Evolutionary conservation across 2,797 vertebrate genomes (phyloP), one percentile per base, ranked within the genome.

Genomic region (Balearica regulorum): DNA sequence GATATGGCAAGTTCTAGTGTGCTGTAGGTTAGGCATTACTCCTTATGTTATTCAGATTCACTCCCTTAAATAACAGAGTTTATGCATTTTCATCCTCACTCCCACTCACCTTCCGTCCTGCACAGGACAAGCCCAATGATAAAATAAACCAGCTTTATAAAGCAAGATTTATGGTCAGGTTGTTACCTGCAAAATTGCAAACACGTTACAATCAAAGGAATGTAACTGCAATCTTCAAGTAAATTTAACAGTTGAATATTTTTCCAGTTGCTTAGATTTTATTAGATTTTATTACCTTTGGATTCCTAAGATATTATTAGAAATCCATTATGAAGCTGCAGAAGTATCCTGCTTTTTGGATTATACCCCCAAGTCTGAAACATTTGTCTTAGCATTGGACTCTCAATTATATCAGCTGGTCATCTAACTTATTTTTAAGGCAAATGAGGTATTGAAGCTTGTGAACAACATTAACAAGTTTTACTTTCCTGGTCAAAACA

Each of bases 221-320:
- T 37, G 28, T 31, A 86, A 54, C 41, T 11, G 0, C 7, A 64
- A 55, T 39, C 53, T 88, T 81, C 37, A 90, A 60, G 29, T 51
- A 81, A 62, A 93, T 86, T 71, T 55, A 93, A 53, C 35, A 49
- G 37, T 31, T 86, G 44, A 68, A 51, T 80, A 48, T 80, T 88
- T 93, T 91, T 88, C 53, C n/a, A 68, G 62, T 90, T 78, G 22
- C 62, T 91, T 94, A 84, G 35, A 33, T 81, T 94, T 94, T 86
- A 68, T 90, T 76, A 48, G 41, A 31, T 72, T 90, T 86, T 94
- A 76, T 71, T 91, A 49, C 43, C 37, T 79, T 86, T 68, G 49
- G 29, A 75, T 82, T 79, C 49, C 37, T 71, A 53, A 53, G 10
- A 28, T 54, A 60, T 53, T 60, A 22, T 89, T 90, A 87, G 3